Conservation (phyloP, 1,140 invertebrate species). For the Lepidurus couesii region DNA sequence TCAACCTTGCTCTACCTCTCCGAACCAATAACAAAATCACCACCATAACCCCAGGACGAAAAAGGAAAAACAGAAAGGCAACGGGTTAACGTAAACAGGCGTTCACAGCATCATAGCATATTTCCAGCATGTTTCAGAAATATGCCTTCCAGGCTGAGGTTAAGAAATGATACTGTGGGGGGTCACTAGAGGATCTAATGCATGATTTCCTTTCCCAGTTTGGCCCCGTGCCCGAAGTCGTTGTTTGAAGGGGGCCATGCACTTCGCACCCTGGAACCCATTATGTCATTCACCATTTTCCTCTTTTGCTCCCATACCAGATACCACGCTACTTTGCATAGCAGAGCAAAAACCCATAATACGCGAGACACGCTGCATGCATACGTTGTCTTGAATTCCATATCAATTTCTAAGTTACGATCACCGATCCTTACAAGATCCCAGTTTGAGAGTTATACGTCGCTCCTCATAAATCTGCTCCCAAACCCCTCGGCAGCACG, state of each 20-base stretch:
- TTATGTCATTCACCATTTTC: constrained; percentile 15
- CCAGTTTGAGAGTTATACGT: neutral
- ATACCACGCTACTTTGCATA: constrained; percentile 5
- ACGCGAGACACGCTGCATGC: neutral
- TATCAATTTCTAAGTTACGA: constrained; percentile 10
- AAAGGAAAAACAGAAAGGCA: neutral
- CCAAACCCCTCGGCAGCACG: neutral
- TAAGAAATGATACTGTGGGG: neutral
- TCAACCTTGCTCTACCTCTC: no score
- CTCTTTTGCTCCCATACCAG: neutral
- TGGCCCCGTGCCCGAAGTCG: neutral
- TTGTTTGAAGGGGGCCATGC: neutral
- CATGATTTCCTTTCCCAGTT: constrained; percentile 11
- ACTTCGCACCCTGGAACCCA: constrained; percentile 8
- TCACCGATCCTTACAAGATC: neutral
- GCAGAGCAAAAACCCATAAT: neutral
- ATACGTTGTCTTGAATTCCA: neutral
- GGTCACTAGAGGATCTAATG: constrained; percentile 9
- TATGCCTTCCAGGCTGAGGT: neutral
- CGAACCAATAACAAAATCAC: neutral
- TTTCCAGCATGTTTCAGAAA: neutral
- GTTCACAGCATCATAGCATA: neutral
- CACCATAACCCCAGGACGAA: neutral
- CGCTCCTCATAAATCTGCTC: neutral
- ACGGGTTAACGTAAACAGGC: no score